These are phyloP conservation scores for Drosophila quadrilineata DNA, from an alignment of 1,140 invertebrate species.

Conservation along the genomic window DNA sequence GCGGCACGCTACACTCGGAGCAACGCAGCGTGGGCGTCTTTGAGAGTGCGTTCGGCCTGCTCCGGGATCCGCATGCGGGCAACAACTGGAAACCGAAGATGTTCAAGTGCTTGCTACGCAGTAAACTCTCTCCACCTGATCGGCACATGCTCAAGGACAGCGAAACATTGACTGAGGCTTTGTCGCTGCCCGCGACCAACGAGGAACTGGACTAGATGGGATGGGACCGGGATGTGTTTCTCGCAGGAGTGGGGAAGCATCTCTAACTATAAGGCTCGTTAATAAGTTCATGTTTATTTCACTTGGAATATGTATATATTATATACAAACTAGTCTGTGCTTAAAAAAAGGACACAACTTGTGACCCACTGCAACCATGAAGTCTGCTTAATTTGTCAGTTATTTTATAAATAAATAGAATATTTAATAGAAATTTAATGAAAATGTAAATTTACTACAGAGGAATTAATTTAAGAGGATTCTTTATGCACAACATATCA, in stretches of 20 bases:
- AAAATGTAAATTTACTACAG: too few species aligned
- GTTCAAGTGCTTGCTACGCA: conserved; percentile 77
- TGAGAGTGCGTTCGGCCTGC: conserved; percentile 84
- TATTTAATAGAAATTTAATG: neutral
- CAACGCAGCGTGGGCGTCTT: conserved; percentile 84
- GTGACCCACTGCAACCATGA: neutral
- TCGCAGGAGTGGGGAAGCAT: too few species aligned
- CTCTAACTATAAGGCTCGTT: neutral
- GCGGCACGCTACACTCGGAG: conserved; percentile 84
- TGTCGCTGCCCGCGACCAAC: conserved; percentile 43
- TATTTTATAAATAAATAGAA: neutral
- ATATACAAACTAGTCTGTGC: conserved; percentile 20
- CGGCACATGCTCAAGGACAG: conserved; percentile 42
- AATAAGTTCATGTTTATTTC: conserved; percentile 20
- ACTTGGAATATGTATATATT: neutral
- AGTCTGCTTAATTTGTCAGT: conserved; percentile 18
- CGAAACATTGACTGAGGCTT: conserved; percentile 41
- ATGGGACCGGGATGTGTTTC: neutral
- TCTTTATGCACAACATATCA: too few species aligned
- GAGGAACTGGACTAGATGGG: conserved; percentile 36
- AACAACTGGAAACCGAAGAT: conserved; percentile 86
- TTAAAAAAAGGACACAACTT: neutral
- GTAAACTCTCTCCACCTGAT: conserved; percentile 49
- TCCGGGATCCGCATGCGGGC: conserved; percentile 83
- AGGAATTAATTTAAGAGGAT: too few species aligned